Evolutionary conservation across 2,888 invertebrate species (phyloP), one percentile per base, ranked within the genome.

Genomic region (Acanthosepion esculentum): DNA sequence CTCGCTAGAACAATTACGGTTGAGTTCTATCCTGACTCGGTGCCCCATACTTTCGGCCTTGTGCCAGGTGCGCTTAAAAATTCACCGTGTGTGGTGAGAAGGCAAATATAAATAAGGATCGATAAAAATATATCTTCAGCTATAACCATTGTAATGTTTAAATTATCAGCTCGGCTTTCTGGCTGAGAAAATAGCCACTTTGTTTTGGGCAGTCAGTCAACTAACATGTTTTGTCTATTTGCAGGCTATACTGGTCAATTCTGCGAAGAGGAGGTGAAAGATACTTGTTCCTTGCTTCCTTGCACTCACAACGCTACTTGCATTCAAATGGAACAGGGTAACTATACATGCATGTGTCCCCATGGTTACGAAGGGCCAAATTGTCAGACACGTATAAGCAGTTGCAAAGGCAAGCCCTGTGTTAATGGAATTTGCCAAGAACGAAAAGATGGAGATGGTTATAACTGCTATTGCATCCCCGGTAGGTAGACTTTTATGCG

Each of bases 391-490:
- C 53, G 48, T 23, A 53, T 53, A 15, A 93, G 50, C 48, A 53
- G 93, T n/a, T 93, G 93, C 53, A 48, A 93, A 18, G 48, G n/a
- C 48, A 93, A 93, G 8, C 93, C 93, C 33, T 93, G 93, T 53
- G 53, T 53, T 29, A 93, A 93, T 53, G 93, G 93, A 29, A 93
- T 93, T 29, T 93, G 93, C 48, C 93, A 53, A 50, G 93, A 93
- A 93, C 33, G 53, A n/a, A n/a, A 53, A 15, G 50, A 93, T 53
- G n/a, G 18, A 78, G 53, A 93, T 53, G 53, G 93, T 18, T 93
- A 93, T 53, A 93, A 93, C 26, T 93, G 93, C 48, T 93, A 93
- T 26, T 93, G 93, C 93, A 93, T 93, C n/a, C 93, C 93, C 33
- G 93, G 93, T 93, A 50, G 15, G 48, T 78, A 41, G 41, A 41